phyloP scores from a whole-genome alignment of 64 coral and sea anemone species.

The Pocillopora verrucosa region DNA sequence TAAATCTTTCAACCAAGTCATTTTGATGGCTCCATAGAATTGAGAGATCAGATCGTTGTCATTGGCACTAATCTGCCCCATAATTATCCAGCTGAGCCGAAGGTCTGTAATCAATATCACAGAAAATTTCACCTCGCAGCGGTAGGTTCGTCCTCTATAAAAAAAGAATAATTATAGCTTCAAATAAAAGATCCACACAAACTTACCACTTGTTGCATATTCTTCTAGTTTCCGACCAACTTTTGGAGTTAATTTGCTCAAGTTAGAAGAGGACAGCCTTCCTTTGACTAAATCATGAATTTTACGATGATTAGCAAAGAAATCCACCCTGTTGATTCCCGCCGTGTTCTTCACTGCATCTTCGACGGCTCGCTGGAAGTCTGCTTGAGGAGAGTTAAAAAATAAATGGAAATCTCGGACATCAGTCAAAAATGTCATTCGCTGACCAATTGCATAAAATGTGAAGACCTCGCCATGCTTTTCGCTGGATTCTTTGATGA shows the following conservation, averaged over 20 bases:
- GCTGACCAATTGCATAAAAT: slow-evolving; percentile 37
- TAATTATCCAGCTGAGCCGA: no score
- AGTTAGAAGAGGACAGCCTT: slow-evolving; percentile 23
- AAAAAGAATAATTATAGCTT: no score
- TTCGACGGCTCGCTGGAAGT: slow-evolving; percentile 48
- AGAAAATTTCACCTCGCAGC: no score
- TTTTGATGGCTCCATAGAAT: no score
- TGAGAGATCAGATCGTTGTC: no score
- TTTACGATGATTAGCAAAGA: slow-evolving; percentile 51
- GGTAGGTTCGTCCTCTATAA: no score
- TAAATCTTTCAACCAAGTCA: no score
- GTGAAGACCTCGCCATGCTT: slow-evolving; percentile 46
- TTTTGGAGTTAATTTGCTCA: slow-evolving; percentile 31
- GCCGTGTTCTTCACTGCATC: slow-evolving; percentile 55
- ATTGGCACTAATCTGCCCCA: no score
- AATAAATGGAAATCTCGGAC: slow-evolving; percentile 44
- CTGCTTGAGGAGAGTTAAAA: slow-evolving; percentile 57
- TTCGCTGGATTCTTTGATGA: slow-evolving; percentile 20
- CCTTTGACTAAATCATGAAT: slow-evolving; percentile 64
- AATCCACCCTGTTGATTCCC: slow-evolving; percentile 31
- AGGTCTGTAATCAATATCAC: no score
- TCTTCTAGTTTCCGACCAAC: slow-evolving; percentile 32
- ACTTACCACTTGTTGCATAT: slow-evolving; percentile 4
- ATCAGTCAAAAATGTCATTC: slow-evolving; percentile 65
- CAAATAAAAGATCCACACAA: not conserved